Evolutionary conservation across 2,113 vertebrate species (phyloP), one percentile per base, ranked within the genome.

Genomic region (Anguilla rostrata): DNA sequence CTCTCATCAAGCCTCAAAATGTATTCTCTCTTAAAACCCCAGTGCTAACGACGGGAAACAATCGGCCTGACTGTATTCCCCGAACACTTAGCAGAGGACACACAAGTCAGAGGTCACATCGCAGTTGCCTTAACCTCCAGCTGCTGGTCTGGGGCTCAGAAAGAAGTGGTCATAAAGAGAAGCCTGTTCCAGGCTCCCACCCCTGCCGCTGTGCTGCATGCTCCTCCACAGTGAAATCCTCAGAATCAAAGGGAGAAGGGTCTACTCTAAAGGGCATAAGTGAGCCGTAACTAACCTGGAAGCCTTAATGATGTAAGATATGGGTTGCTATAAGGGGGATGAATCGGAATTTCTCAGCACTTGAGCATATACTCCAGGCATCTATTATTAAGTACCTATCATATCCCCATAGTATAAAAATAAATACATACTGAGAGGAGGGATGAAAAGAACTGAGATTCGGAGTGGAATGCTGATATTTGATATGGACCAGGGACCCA

Each of bases 281-380:
- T 88, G 90, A 92, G 92, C 91, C 91, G 88, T 84, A 89, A 84
- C 90, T 89, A 94, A 94, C 88, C 90, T 87, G 83, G 91, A 87
- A 91, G 91, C 90, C 92, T 96, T 94, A 96, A 95, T 95, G 93
- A 95, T 95, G 95, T 94, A 95, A 93, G 92, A 95, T 89, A 87
- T 92, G 90, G 90, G 90, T 26, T n/a, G 92, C 93, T 94, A 94
- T 91, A 93, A 92, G 89, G 88, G 94, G 94, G 94, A 96, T 95
- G 94, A 96, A 96, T 95, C 95, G 95, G 95, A 96, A 95, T 96
- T 94, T 94, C 93, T 96, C 95, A 95, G 94, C 95, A 93, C 94
- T 93, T 89, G 93, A 92, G 92, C 94, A 94, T 94, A 95, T 93
- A 95, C 94, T 95, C 94, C 92, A 95, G 95, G 95, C 94, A 95